A percentile compares a stretch with the other conserved stretches of the same genome.
Conservation (phyloP, 2,113 vertebrate genomes). For the Bettongia penicillata region DNA sequence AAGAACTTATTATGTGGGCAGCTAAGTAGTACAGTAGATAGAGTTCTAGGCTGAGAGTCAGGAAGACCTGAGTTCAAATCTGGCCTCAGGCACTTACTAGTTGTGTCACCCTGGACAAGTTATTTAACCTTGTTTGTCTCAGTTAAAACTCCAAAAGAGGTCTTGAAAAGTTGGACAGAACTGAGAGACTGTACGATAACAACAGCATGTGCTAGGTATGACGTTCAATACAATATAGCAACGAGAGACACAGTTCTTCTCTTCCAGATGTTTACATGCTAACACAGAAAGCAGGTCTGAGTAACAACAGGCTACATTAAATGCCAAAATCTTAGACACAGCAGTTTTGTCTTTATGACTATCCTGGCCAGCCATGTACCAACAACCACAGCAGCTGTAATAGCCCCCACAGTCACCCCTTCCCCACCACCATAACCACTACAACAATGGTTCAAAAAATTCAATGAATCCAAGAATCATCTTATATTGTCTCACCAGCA, state of each 20-base stretch:
- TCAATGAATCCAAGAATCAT: background rate
- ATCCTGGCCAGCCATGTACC: background rate
- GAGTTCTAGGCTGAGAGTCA: background rate
- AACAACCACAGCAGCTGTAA: background rate
- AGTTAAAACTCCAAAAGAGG: background rate
- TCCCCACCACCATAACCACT: background rate
- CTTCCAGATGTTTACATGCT: background rate
- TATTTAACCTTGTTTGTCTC: background rate
- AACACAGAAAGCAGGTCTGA: background rate
- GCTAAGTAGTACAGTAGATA: background rate
- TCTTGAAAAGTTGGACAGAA: background rate
- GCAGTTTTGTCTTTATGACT: background rate
- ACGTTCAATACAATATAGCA: background rate
- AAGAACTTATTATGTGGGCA: background rate
- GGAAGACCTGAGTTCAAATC: background rate
- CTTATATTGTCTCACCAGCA: background rate
- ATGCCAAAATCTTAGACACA: background rate
- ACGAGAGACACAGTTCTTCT: background rate
- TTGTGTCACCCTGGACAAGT: background rate
- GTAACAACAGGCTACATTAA: background rate
- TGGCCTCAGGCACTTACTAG: background rate
- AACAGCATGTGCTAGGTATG: background rate
- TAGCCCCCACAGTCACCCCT: background rate
- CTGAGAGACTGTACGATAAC: background rate
- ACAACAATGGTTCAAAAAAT: background rate